Conservation (phyloP, 2,113 vertebrate genomes). For the Chlorocebus sabaeus region DNA sequence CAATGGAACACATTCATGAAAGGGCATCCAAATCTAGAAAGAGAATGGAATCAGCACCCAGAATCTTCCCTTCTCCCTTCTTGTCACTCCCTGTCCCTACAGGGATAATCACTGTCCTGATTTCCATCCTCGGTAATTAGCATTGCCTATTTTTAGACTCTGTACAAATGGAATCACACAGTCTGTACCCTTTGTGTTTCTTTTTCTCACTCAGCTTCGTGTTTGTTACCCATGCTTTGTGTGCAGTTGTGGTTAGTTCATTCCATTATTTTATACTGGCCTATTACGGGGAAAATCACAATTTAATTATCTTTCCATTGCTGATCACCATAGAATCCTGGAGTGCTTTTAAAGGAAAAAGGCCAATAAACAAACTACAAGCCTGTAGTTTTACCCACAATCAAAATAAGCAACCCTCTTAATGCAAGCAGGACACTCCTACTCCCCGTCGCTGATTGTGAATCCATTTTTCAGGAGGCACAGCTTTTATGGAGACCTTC, state of each 20-base stretch:
- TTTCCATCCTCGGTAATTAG: background rate
- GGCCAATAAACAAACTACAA: background rate
- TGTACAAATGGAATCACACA: background rate
- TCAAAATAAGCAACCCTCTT: background rate
- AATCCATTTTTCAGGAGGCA: background rate
- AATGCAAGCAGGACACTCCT: background rate
- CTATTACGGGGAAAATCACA: background rate
- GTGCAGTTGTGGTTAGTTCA: background rate
- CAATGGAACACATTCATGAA: background rate
- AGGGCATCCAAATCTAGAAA: background rate
- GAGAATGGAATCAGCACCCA: background rate
- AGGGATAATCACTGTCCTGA: background rate
- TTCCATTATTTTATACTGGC: background rate
- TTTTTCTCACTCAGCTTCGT: background rate
- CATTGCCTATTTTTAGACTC: background rate
- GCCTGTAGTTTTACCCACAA: background rate
- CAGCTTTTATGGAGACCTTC: background rate
- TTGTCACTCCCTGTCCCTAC: background rate
- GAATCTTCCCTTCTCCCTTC: background rate
- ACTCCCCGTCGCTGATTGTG: background rate
- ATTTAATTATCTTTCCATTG: background rate
- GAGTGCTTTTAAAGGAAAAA: background rate
- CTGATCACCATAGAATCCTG: background rate
- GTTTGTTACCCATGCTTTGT: background rate
- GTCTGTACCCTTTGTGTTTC: background rate